These are phyloP conservation scores for Synergus gifuensis DNA, from an alignment of 2,888 invertebrate genomes.

Conservation along the genomic window DNA sequence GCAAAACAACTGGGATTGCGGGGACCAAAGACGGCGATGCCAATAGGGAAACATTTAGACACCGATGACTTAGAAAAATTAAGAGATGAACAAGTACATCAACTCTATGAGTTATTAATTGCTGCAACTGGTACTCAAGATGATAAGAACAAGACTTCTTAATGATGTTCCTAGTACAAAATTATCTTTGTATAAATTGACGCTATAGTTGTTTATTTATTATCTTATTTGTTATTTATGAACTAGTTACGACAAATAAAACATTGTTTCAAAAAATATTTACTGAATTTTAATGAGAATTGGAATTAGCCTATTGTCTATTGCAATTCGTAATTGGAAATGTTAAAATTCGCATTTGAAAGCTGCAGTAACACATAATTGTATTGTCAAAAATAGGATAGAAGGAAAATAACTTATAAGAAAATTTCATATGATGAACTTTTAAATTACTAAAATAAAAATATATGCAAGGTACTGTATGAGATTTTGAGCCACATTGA, in stretches of 20 bases:
- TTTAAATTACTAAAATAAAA: no score
- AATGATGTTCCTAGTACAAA: conserved; percentile 22
- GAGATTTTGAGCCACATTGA: no score
- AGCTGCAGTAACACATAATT: no score
- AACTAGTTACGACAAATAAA: background rate
- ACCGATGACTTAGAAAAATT: conserved; percentile 84
- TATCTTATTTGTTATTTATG: background rate
- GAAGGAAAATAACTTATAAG: no score
- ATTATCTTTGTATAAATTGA: conserved; percentile 38
- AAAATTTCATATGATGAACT: no score
- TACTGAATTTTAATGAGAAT: no score
- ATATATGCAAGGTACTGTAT: no score
- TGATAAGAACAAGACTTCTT: conserved; percentile 53
- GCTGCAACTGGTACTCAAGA: conserved; percentile 80
- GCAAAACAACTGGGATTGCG: conserved; percentile 86
- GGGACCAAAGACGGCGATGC: conserved; percentile 81
- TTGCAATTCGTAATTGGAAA: no score
- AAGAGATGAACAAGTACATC: conserved; percentile 90
- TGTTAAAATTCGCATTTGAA: no score
- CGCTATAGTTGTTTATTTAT: background rate
- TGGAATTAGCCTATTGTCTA: no score
- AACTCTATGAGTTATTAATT: conserved; percentile 89
- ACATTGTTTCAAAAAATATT: background rate
- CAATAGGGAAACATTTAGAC: conserved; percentile 83
- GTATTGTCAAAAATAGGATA: no score